phyloP scores from a whole-genome alignment of 2,888 invertebrate genomes.

The Ophonus ardosiacus region DNA sequence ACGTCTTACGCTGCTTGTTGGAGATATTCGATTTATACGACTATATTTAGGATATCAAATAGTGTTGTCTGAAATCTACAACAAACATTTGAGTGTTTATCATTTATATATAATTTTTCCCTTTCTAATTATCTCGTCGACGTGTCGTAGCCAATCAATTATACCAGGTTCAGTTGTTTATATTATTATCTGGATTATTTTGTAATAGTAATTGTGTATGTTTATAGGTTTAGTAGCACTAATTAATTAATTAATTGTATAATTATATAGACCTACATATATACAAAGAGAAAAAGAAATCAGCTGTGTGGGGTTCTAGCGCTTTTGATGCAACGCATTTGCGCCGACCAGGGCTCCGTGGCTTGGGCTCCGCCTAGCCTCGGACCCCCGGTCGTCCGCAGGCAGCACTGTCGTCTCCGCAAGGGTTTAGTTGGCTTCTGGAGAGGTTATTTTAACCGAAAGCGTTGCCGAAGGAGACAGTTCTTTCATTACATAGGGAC shows the following conservation, averaged over 20 bases:
- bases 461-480: constrained; percentile 83
- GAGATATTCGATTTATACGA: background rate
- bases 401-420: constrained; percentile 82
- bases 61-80: constrained; percentile 46
- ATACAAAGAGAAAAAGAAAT: constrained; percentile 51
- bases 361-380: constrained; percentile 24
- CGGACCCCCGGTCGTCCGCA: constrained; percentile 53
- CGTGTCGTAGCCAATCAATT: constrained; percentile 34
- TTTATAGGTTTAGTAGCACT: constrained; percentile 59
- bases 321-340: constrained; percentile 61
- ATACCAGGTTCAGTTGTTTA: constrained; percentile 46
- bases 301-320: constrained; percentile 63
- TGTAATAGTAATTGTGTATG: constrained; percentile 58
- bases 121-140: constrained; percentile 38
- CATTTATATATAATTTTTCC: constrained; percentile 39
- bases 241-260: constrained; percentile 54
- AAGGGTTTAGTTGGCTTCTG: constrained; percentile 88
- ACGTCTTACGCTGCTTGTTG: constrained; percentile 68
- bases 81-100: constrained; percentile 51
- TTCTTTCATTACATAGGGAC: constrained; percentile 63
- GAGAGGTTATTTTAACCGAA: constrained; percentile 90
- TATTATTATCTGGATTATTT: constrained; percentile 52
- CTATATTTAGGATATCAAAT: constrained; percentile 45
- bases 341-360: constrained; percentile 61
- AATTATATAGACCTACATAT: constrained; percentile 46